A percentile compares a stretch with the other conserved stretches of the same genome.
These are phyloP conservation scores for Drosophila gaucha DNA, from an alignment of 2,888 invertebrate species.

Conservation along the genomic window DNA sequence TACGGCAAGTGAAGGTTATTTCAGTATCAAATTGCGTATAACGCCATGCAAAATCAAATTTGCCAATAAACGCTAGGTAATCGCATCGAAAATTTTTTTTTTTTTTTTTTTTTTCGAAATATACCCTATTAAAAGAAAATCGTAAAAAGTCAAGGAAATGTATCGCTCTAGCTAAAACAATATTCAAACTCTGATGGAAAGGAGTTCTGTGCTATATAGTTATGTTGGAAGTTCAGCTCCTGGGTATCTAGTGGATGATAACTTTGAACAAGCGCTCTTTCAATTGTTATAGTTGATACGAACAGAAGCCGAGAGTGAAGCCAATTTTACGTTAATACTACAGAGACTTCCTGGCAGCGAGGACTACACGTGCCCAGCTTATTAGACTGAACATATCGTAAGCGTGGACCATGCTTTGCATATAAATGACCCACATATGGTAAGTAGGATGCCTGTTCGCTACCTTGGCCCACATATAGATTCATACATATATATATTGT, in stretches of 20 bases:
- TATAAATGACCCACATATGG: conserved; percentile 71
- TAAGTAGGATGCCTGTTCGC: conserved; percentile 10
- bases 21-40: conserved; percentile 9
- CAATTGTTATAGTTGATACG: conserved; percentile 21
- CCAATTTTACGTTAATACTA: conserved; percentile 52
- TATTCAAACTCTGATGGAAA: too few species aligned
- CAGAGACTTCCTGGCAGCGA: conserved; percentile 40
- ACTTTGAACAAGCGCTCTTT: neutral
- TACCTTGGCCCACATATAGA: conserved; percentile 60
- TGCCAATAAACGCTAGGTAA: conserved; percentile 10
- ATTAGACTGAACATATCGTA: conserved; percentile 65
- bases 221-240: too few species aligned
- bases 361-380: conserved; percentile 60
- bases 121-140: neutral
- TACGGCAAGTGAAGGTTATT: neutral
- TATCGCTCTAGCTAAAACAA: fast-evolving
- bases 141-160: neutral
- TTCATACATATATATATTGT: neutral
- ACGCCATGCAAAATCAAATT: conserved; percentile 15
- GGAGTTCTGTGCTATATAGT: too few species aligned
- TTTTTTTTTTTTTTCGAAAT: conserved; percentile 9
- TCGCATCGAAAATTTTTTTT: conserved; percentile 13
- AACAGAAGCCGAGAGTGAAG: conserved; percentile 26
- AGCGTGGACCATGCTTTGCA: conserved; percentile 73
- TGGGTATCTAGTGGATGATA: neutral